These are phyloP conservation scores for Myotis pilosus DNA, from an alignment of 2,797 vertebrate genomes.

Conservation along the genomic window DNA sequence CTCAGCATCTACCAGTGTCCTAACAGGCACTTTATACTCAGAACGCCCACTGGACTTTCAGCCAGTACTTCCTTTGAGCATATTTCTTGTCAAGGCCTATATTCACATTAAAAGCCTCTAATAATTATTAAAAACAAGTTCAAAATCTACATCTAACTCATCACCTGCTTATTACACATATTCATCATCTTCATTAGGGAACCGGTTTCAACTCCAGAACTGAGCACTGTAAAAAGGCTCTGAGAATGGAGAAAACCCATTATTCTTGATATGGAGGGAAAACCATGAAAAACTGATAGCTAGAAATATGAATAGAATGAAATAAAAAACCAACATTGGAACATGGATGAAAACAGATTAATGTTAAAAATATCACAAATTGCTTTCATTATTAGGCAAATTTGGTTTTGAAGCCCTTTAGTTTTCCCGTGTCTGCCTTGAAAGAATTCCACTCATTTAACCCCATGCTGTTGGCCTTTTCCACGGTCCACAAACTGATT, in stretches of 20 bases:
- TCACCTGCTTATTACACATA: not conserved
- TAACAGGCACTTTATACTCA: not conserved
- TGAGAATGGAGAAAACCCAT: not conserved
- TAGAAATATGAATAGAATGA: constrained; percentile 4
- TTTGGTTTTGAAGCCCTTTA: not conserved
- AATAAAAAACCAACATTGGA: constrained; percentile 12
- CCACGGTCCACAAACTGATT: not conserved
- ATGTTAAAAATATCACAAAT: constrained; percentile 3
- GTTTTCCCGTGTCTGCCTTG: not conserved
- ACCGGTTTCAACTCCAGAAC: not conserved
- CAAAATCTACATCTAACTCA: not conserved
- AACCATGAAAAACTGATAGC: not conserved
- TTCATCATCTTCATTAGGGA: not conserved
- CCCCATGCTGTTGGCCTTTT: not conserved
- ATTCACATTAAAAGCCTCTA: not conserved
- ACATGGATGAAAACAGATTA: not conserved
- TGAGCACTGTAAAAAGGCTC: not conserved
- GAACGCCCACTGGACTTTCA: not conserved
- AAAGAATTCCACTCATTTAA: not conserved
- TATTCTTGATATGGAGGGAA: not conserved
- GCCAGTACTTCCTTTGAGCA: not conserved
- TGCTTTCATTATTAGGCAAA: not conserved
- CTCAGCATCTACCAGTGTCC: not conserved
- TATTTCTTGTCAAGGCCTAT: not conserved
- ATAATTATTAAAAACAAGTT: not conserved